These are phyloP conservation scores for Popillia japonica DNA, from an alignment of 1,140 invertebrate species.

Conservation along the genomic window DNA sequence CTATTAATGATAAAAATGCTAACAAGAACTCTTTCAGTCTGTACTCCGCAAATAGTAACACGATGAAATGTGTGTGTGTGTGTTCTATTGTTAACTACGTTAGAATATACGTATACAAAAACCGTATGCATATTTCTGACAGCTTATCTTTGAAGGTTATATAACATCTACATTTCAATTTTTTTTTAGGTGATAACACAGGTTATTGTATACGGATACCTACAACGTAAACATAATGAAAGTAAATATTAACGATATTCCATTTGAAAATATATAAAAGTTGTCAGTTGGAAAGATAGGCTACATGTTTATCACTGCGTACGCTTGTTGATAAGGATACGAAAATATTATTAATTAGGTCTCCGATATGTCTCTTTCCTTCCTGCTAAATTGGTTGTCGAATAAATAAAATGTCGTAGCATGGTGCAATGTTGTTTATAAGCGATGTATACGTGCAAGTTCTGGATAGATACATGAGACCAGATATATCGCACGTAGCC, in stretches of 20 bases:
- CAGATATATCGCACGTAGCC: conserved; percentile 17
- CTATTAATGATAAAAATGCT: too few relatives aligned
- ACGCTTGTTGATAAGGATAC: conserved; percentile 5
- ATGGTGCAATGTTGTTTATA: conserved; percentile 18
- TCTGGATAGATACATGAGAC: neutral
- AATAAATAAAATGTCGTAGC: neutral
- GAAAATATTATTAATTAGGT: conserved; percentile 22
- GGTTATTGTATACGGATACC: neutral
- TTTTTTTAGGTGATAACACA: neutral
- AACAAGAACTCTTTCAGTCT: too few relatives aligned
- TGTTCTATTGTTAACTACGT: too few relatives aligned
- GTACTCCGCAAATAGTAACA: too few relatives aligned
- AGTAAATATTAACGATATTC: conserved; percentile 27
- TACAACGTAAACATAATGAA: neutral
- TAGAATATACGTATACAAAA: too few relatives aligned
- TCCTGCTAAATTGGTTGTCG: neutral
- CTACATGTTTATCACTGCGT: neutral
- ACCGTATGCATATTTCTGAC: neutral
- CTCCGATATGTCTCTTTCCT: neutral
- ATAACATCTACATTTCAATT: neutral
- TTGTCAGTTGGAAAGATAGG: neutral
- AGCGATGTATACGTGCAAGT: neutral
- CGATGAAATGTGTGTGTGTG: too few relatives aligned
- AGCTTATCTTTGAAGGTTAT: neutral
- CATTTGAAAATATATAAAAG: conserved; percentile 12